Conservation (phyloP, 2,888 invertebrate genomes). For the Oligia strigilis region DNA sequence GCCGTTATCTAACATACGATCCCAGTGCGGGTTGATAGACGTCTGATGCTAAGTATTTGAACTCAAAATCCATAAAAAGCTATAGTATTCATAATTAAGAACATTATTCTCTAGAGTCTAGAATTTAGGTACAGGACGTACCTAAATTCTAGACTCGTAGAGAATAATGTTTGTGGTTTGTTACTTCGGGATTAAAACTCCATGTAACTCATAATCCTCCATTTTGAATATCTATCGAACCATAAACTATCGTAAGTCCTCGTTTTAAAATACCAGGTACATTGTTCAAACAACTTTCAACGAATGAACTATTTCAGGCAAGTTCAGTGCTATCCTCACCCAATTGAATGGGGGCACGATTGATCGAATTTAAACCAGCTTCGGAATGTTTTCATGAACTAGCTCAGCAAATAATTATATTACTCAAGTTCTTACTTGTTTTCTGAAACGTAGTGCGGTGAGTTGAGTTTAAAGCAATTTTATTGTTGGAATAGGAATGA, state of each 20-base stretch:
- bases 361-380: conserved; percentile 50
- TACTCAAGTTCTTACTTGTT: conserved; percentile 17
- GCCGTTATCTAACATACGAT: background rate
- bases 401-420: conserved; percentile 35
- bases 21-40: background rate
- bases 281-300: conserved; percentile 29
- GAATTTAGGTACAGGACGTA: background rate
- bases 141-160: too few species aligned
- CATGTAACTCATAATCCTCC: background rate
- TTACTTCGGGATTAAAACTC: background rate
- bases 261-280: background rate
- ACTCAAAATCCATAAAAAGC: background rate
- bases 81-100: background rate
- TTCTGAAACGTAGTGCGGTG: background rate
- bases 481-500: background rate
- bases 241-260: too few species aligned
- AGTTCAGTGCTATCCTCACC: conserved; percentile 23
- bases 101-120: background rate
- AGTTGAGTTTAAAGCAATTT: conserved; percentile 10
- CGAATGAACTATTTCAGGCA: conserved; percentile 28
- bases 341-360: conserved; percentile 43
- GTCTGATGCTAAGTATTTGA: background rate
- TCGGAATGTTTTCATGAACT: conserved; percentile 45
- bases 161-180: background rate
- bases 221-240: background rate